These are phyloP conservation scores for Noturus placidus DNA, from an alignment of 2,113 vertebrate species.

Conservation along the genomic window DNA sequence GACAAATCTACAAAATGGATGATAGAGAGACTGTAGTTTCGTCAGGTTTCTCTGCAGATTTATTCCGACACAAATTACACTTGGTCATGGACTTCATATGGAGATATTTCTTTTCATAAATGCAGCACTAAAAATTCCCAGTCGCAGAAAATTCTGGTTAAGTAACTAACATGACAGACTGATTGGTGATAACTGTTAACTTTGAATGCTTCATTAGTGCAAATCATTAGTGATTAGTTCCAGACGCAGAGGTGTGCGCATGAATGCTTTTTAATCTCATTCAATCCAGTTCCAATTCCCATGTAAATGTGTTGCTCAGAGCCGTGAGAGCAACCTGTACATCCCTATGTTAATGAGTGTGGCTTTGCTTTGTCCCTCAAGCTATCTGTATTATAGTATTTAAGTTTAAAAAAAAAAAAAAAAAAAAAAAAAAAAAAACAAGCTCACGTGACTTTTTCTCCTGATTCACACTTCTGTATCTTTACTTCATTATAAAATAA, in stretches of 20 bases:
- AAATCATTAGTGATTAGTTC: no score
- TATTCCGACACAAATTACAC: neutral
- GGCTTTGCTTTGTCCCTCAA: neutral
- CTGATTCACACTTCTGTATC: neutral
- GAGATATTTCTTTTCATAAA: neutral
- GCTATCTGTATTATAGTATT: neutral
- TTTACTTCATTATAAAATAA: neutral
- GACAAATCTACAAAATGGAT: neutral
- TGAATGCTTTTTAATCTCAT: conserved; percentile 1
- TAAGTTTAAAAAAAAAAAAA: neutral
- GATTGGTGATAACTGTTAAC: neutral
- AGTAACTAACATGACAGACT: neutral
- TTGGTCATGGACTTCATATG: neutral
- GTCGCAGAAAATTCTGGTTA: neutral
- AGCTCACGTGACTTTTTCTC: neutral
- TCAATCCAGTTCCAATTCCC: neutral
- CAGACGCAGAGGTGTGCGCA: neutral
- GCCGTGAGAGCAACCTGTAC: neutral
- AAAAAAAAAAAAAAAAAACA: neutral
- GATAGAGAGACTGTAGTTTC: neutral
- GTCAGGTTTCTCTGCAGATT: neutral
- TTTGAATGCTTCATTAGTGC: neutral
- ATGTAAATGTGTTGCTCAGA: neutral
- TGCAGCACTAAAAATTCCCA: neutral
- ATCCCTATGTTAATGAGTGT: neutral